phyloP scores from a whole-genome alignment of 2,113 vertebrate species.

The Phylloscopus trochiloides region DNA sequence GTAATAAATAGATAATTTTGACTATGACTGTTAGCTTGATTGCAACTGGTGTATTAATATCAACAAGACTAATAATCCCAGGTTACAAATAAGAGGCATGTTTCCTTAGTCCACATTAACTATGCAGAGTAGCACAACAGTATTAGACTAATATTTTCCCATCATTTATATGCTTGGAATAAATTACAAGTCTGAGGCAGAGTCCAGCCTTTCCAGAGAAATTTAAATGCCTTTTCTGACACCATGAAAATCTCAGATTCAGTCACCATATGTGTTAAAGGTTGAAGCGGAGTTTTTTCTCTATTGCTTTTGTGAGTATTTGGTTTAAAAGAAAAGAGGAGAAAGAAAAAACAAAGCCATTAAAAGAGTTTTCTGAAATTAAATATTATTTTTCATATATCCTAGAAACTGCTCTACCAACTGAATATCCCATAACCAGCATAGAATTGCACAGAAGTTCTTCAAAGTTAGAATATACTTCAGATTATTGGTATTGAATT shows the following conservation, averaged over 20 bases:
- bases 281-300: background rate
- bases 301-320: background rate
- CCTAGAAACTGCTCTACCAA: background rate
- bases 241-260: background rate
- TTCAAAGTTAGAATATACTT: background rate
- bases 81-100: background rate
- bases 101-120: background rate
- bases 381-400: background rate
- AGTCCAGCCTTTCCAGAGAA: background rate
- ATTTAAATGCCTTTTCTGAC: background rate
- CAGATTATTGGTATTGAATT: background rate
- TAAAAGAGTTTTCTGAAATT: background rate
- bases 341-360: background rate
- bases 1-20: background rate
- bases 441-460: background rate
- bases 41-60: background rate
- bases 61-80: background rate
- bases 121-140: background rate
- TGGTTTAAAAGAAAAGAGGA: background rate
- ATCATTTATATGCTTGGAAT: background rate
- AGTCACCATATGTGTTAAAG: background rate
- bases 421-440: fast-evolving
- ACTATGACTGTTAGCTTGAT: background rate
- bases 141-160: background rate
- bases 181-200: background rate